A percentile compares a stretch with the other conserved stretches of the same genome.
These are phyloP conservation scores for Natator depressus DNA, from an alignment of 2,113 vertebrate species.

Conservation along the genomic window DNA sequence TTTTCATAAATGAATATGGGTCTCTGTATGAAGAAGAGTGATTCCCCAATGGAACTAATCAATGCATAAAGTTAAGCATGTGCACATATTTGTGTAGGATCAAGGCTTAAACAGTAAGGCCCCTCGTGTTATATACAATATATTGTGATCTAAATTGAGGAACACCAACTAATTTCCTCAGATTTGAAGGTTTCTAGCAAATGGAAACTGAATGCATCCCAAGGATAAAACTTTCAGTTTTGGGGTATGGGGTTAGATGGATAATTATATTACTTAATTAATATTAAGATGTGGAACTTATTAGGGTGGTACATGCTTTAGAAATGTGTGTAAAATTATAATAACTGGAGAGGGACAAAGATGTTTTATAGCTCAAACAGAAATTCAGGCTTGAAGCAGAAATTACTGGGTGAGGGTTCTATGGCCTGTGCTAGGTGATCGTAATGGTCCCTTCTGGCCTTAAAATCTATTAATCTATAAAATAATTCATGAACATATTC, in stretches of 20 bases:
- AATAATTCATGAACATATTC: neutral
- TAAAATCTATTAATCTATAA: neutral
- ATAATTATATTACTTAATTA: neutral
- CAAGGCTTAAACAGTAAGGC: rapidly evolving
- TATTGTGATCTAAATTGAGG: neutral
- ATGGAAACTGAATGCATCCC: neutral
- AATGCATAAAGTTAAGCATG: neutral
- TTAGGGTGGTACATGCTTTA: neutral
- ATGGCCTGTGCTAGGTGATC: neutral
- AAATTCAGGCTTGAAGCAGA: neutral
- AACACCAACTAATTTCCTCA: rapidly evolving
- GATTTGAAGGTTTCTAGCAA: neutral
- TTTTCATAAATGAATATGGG: neutral
- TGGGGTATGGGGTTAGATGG: rapidly evolving
- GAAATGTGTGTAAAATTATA: neutral
- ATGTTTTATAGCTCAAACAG: neutral
- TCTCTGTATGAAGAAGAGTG: neutral
- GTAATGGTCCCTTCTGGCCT: neutral
- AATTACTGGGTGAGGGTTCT: neutral
- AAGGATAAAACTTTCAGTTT: neutral
- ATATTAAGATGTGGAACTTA: neutral
- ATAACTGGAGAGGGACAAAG: neutral
- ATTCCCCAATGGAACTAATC: neutral
- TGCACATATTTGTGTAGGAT: neutral
- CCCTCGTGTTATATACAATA: neutral